A percentile compares a stretch with the other conserved stretches of the same genome.
Evolutionary conservation across 2,113 vertebrate species (phyloP).

Genomic region (Coptodon bakossiorum): DNA sequence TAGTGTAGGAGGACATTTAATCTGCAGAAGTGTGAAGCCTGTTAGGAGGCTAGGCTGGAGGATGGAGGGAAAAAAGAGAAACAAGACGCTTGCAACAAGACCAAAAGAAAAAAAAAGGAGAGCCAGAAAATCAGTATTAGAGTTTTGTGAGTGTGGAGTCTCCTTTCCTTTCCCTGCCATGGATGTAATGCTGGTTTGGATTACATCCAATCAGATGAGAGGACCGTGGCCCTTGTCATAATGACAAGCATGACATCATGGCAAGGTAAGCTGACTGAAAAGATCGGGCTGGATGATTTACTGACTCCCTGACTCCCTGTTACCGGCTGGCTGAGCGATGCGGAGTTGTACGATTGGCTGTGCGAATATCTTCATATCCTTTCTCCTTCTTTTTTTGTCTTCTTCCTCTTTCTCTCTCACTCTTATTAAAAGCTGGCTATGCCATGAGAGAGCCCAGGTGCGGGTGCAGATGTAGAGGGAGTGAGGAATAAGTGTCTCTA

Average conservation of each 20-base stretch:
- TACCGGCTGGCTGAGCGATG: constrained; percentile 1
- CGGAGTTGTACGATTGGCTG: background rate
- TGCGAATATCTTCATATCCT: background rate
- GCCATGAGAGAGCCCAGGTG: background rate
- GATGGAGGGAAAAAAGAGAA: background rate
- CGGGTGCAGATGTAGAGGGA: background rate
- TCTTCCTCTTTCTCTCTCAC: background rate
- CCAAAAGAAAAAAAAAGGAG: background rate
- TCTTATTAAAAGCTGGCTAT: background rate
- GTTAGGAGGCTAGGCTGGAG: background rate
- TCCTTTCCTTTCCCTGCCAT: constrained; percentile 1
- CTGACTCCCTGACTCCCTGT: background rate
- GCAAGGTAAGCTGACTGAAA: constrained; percentile 53
- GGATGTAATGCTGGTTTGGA: constrained; percentile 42
- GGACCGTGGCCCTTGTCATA: constrained; percentile 51
- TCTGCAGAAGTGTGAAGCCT: background rate
- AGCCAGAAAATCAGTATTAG: background rate
- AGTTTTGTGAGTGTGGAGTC: background rate
- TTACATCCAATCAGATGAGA: constrained; percentile 54
- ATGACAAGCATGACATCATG: constrained; percentile 57
- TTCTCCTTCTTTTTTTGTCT: background rate
- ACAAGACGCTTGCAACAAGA: background rate
- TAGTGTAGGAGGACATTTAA: background rate
- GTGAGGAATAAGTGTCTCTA: constrained; percentile 14
- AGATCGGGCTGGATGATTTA: constrained; percentile 25